Evolutionary conservation across 2,888 invertebrate species (phyloP).

Genomic region (Pollenia angustigena): DNA sequence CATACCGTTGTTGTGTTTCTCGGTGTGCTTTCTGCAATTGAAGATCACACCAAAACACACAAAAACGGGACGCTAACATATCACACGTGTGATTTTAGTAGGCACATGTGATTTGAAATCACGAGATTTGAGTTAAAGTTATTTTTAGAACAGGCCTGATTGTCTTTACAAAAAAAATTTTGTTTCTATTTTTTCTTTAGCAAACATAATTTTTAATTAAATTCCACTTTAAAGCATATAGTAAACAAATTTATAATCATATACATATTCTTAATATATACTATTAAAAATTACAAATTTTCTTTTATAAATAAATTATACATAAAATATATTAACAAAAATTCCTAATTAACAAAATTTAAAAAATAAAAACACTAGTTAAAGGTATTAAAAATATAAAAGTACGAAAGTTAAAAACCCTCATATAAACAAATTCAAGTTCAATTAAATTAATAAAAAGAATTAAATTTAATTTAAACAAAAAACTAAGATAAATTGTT

Average conservation of each 20-base stretch:
- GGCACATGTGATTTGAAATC: too few species aligned
- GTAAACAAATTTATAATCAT: not conserved
- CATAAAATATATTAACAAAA: conserved; percentile 17
- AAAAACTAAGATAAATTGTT: conserved; percentile 41
- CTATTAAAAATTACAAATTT: not conserved
- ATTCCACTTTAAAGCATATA: not conserved
- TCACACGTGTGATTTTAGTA: too few species aligned
- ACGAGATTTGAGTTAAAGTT: too few species aligned
- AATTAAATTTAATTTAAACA: conserved; percentile 47
- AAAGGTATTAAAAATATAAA: conserved; percentile 43
- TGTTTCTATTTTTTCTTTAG: too few species aligned
- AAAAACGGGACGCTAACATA: too few species aligned
- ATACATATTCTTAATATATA: not conserved
- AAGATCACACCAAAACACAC: too few species aligned
- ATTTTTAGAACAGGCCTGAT: too few species aligned
- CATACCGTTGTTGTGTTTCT: too few species aligned
- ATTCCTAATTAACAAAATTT: conserved; percentile 33
- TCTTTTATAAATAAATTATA: conserved; percentile 18
- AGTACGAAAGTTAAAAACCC: conserved; percentile 21
- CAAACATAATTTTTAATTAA: too few species aligned
- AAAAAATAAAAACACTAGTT: conserved; percentile 24
- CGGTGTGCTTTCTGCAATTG: too few species aligned
- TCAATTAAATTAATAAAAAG: conserved; percentile 66
- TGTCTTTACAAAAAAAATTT: too few species aligned
- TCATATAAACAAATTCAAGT: conserved; percentile 63